Conservation (phyloP, 1,140 invertebrate species). For the Telenomus remus region DNA sequence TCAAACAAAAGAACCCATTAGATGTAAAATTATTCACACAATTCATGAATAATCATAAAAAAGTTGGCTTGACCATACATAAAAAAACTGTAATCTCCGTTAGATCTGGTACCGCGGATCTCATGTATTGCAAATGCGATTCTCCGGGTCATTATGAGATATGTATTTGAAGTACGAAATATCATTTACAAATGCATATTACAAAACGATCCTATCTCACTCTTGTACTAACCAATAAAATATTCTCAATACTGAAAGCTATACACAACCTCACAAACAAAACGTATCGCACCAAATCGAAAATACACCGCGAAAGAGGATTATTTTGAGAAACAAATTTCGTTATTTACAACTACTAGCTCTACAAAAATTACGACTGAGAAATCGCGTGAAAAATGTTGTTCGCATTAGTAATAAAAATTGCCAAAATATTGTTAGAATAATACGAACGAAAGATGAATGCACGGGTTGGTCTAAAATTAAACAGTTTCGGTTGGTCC, state of each 20-base stretch:
- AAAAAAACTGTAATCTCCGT: conserved; percentile 41
- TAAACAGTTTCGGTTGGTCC: conserved; percentile 32
- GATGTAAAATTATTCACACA: conserved; percentile 32
- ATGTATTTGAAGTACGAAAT: conserved; percentile 48
- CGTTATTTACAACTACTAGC: too few species aligned
- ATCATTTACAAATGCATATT: conserved; percentile 50
- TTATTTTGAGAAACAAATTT: too few species aligned
- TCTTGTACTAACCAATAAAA: conserved; percentile 29
- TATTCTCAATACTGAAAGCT: conserved; percentile 24
- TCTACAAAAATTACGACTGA: too few species aligned
- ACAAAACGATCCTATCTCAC: conserved; percentile 40
- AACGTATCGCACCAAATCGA: not conserved
- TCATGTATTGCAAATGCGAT: conserved; percentile 52
- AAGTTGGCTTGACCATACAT: conserved; percentile 34
- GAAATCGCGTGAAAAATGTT: too few species aligned
- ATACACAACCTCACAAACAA: not conserved
- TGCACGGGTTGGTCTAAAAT: conserved; percentile 44
- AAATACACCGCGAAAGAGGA: too few species aligned
- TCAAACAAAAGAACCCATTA: conserved; percentile 12
- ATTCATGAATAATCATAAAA: conserved; percentile 51
- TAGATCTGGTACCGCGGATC: conserved; percentile 31
- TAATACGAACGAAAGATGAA: conserved; percentile 45
- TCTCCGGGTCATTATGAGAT: conserved; percentile 37
- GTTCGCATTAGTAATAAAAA: conserved; percentile 30
- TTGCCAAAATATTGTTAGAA: conserved; percentile 44